Percentiles rank a stretch among this genome's conserved stretches.
These are phyloP conservation scores for Gymnoscelis rufifasciata DNA, from an alignment of 2,888 invertebrate genomes.

Conservation along the genomic window DNA sequence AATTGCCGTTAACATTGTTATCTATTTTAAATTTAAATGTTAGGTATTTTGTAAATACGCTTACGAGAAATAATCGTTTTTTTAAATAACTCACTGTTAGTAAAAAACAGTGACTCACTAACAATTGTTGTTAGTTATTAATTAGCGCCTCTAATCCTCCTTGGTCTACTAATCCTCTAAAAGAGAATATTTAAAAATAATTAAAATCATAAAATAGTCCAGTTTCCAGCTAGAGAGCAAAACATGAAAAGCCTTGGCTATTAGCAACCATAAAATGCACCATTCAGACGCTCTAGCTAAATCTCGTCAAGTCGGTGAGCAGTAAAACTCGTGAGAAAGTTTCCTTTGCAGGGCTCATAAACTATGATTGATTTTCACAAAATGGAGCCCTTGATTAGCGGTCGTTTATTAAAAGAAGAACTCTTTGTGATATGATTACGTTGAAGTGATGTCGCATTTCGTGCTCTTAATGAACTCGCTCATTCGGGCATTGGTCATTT, in stretches of 20 bases:
- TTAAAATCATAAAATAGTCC: constrained; percentile 2
- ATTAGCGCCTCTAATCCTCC: no score
- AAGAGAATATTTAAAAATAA: not conserved
- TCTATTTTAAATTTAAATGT: no score
- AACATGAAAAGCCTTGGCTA: constrained; percentile 31
- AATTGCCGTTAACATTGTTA: no score
- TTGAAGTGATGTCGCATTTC: constrained; percentile 45
- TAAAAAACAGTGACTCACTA: no score
- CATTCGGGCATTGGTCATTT: constrained; percentile 35
- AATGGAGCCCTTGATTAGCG: constrained; percentile 62
- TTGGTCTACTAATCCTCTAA: not conserved
- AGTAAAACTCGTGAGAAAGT: constrained; percentile 64
- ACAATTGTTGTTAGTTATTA: no score
- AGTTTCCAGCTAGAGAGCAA: constrained; percentile 4
- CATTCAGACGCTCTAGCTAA: constrained; percentile 40
- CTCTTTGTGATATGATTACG: constrained; percentile 43
- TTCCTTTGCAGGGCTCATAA: constrained; percentile 49
- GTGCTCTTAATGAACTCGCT: constrained; percentile 26
- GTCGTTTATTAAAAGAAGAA: constrained; percentile 65
- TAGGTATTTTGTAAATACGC: no score
- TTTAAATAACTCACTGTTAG: no score
- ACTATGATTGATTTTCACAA: constrained; percentile 56
- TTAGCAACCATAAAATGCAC: constrained; percentile 43
- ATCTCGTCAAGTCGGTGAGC: constrained; percentile 35
- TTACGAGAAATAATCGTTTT: no score